A percentile compares a stretch with the other conserved stretches of the same genome.
These are phyloP conservation scores for Ammodytes dubius DNA, from an alignment of 2,113 vertebrate genomes.

Conservation along the genomic window DNA sequence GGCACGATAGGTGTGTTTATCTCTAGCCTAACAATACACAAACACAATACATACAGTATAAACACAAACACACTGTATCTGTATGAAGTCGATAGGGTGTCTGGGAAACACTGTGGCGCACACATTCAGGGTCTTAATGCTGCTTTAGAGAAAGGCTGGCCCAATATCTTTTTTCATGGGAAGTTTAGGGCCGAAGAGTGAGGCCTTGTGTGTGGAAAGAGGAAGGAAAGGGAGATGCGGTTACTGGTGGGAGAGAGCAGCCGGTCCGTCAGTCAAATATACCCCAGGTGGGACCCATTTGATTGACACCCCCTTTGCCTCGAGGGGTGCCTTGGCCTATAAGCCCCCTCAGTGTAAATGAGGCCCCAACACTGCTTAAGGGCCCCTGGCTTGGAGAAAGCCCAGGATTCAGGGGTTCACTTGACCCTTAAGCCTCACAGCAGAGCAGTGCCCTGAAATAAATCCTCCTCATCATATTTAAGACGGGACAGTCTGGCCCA, in stretches of 20 bases:
- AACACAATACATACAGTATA: slow-evolving; percentile 10
- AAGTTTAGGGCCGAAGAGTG: slow-evolving; percentile 18
- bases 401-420: slow-evolving; percentile 12
- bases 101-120: background rate
- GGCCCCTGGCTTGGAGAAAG: slow-evolving; percentile 42
- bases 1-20: slow-evolving; percentile 40
- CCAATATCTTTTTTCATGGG: slow-evolving; percentile 44
- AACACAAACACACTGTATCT: slow-evolving; percentile 6
- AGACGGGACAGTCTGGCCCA: slow-evolving; percentile 22
- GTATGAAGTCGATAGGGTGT: background rate
- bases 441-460: slow-evolving; percentile 17
- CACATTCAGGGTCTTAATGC: background rate
- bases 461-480: slow-evolving; percentile 7
- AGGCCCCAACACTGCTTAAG: slow-evolving; percentile 44
- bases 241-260: slow-evolving; percentile 29
- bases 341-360: slow-evolving; percentile 24
- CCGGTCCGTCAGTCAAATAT: slow-evolving; percentile 46
- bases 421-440: slow-evolving; percentile 16
- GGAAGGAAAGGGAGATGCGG: slow-evolving; percentile 61
- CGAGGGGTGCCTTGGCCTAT: slow-evolving; percentile 6
- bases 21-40: slow-evolving; percentile 34
- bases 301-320: slow-evolving; percentile 62
- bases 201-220: slow-evolving; percentile 44
- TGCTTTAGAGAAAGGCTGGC: slow-evolving; percentile 29
- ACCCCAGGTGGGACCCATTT: slow-evolving; percentile 46